A percentile compares a stretch with the other conserved stretches of the same genome.
These are phyloP conservation scores for Epirrhoe tristata DNA, from an alignment of 2,888 invertebrate species.

Conservation along the genomic window DNA sequence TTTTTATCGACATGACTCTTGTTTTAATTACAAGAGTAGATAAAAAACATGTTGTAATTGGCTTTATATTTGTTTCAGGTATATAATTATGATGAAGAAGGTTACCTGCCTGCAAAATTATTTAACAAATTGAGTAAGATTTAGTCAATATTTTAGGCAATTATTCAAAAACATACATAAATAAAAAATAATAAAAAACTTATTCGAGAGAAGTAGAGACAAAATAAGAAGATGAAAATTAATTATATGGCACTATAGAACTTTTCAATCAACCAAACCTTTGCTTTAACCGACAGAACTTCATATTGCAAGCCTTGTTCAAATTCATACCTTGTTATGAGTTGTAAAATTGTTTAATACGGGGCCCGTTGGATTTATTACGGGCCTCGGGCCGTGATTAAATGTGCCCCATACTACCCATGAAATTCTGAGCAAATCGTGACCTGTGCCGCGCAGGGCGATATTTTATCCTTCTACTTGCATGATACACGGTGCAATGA, in stretches of 20 bases:
- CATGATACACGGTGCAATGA: neutral
- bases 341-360: slow-evolving; percentile 67
- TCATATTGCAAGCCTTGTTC: slow-evolving; percentile 31
- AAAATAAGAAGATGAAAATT: too few relatives aligned
- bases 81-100: slow-evolving; percentile 9
- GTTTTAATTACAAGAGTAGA: too few relatives aligned
- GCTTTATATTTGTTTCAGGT: slow-evolving; percentile 27
- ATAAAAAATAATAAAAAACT: neutral
- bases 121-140: neutral
- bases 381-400: slow-evolving; percentile 67
- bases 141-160: neutral
- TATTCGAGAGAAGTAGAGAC: too few relatives aligned
- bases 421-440: neutral
- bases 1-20: too few relatives aligned
- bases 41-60: neutral
- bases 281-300: neutral
- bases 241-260: neutral
- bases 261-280: slow-evolving; percentile 4
- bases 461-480: neutral
- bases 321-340: slow-evolving; percentile 45
- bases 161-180: neutral
- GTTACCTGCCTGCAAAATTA: neutral
- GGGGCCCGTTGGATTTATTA: slow-evolving; percentile 59
- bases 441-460: slow-evolving; percentile 8
- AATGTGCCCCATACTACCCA: slow-evolving; percentile 50